Percentiles rank a stretch among this genome's conserved stretches.
Evolutionary conservation across 2,797 vertebrate genomes (phyloP).

Genomic region (Orientallactaga sibirica): DNA sequence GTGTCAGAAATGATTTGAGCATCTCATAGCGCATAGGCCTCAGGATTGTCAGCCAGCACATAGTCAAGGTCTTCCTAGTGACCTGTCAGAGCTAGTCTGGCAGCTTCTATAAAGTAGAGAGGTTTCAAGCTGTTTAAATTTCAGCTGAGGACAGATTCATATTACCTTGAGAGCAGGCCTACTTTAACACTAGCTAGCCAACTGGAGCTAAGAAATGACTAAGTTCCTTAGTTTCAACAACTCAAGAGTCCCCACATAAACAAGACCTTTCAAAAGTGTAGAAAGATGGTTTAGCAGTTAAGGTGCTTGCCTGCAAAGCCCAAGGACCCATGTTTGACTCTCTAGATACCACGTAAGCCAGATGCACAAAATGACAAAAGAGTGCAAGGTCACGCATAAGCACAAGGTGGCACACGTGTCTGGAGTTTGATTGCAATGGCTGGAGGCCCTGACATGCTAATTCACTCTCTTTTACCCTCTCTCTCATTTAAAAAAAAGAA

Average conservation of each 20-base stretch:
- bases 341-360: too few species aligned
- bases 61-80: not conserved
- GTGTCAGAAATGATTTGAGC: fast-evolving
- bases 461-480: too few species aligned
- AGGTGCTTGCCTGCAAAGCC: too few species aligned
- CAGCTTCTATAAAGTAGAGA: not conserved
- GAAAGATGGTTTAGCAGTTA: not conserved
- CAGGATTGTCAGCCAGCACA: not conserved
- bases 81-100: constrained; percentile 32
- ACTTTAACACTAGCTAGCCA: not conserved
- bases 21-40: not conserved
- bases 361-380: too few species aligned
- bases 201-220: constrained; percentile 24
- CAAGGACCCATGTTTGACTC: too few species aligned
- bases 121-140: not conserved
- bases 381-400: too few species aligned
- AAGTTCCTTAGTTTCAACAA: constrained; percentile 19
- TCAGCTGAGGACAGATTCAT: not conserved
- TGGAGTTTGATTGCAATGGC: too few species aligned
- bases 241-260: not conserved
- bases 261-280: not conserved
- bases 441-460: too few species aligned
- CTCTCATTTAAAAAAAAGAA: too few species aligned
- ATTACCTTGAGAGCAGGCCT: not conserved
- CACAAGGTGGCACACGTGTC: too few species aligned